Evolutionary conservation across 23 tunicate species (phyloP).

Genomic region (Halocynthia aurantium): DNA sequence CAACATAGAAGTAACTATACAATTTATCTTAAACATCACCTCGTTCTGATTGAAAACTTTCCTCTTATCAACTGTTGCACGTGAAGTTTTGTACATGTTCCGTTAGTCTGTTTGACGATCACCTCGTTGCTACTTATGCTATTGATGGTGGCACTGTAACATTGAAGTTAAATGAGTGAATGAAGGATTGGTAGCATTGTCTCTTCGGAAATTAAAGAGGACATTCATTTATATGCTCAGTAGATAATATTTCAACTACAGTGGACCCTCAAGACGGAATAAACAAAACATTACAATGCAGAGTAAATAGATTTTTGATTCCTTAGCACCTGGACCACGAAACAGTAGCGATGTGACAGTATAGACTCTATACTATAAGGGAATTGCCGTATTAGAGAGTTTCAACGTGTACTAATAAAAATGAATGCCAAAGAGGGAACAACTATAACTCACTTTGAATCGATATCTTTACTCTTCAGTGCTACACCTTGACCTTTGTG

Average conservation of each 20-base stretch:
- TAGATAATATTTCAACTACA: not conserved
- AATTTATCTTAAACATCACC: constrained; percentile 18
- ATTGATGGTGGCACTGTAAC: constrained; percentile 59
- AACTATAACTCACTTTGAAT: no score
- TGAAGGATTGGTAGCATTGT: no score
- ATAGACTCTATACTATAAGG: no score
- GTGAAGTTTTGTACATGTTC: constrained; percentile 45
- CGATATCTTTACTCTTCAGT: constrained; percentile 25
- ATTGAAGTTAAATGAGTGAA: not conserved
- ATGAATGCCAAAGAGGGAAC: no score
- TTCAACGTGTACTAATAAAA: no score
- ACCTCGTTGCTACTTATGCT: constrained; percentile 42
- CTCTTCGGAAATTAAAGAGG: no score
- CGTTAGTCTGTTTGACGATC: constrained; percentile 42
- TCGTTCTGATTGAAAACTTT: constrained; percentile 49
- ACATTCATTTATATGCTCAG: no score
- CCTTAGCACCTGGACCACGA: no score
- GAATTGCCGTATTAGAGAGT: no score
- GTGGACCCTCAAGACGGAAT: not conserved
- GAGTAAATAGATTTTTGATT: no score
- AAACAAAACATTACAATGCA: not conserved
- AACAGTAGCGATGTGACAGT: no score
- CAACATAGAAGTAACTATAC: no score
- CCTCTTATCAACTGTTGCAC: constrained; percentile 62
- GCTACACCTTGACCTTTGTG: constrained; percentile 37